Percentiles rank a stretch among this genome's conserved stretches.
phyloP scores from a whole-genome alignment of 1,140 invertebrate species.

The Agraylea sexmaculata region DNA sequence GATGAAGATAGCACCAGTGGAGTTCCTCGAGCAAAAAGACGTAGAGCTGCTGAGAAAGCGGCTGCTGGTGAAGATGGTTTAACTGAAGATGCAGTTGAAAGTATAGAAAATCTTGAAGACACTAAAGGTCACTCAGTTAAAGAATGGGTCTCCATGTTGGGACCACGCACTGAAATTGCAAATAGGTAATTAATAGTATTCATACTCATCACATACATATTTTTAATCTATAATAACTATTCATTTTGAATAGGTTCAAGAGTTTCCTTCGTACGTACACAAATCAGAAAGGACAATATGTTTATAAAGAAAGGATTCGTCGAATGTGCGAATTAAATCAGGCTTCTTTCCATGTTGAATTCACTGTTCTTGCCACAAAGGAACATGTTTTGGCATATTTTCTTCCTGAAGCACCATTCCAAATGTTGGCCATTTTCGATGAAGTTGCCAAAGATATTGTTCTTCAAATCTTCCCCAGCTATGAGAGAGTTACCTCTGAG shows the following conservation, averaged over 20 bases:
- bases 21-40: slow-evolving; percentile 59
- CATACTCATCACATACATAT: neutral
- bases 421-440: slow-evolving; percentile 94
- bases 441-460: slow-evolving; percentile 92
- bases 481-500: slow-evolving; percentile 85
- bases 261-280: slow-evolving; percentile 87
- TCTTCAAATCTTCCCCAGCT: slow-evolving; percentile 88
- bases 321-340: slow-evolving; percentile 90
- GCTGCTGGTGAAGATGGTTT: slow-evolving; percentile 56
- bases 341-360: slow-evolving; percentile 89
- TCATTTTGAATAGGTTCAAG: slow-evolving; percentile 54
- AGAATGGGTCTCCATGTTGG: slow-evolving; percentile 94
- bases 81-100: slow-evolving; percentile 76
- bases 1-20: slow-evolving; percentile 47
- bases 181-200: slow-evolving; percentile 52
- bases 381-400: slow-evolving; percentile 94
- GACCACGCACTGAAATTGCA: slow-evolving; percentile 90
- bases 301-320: slow-evolving; percentile 88
- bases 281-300: slow-evolving; percentile 74
- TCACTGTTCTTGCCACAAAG: slow-evolving; percentile 75
- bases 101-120: slow-evolving; percentile 96
- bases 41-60: slow-evolving; percentile 73
- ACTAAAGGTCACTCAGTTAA: slow-evolving; percentile 81
- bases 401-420: slow-evolving; percentile 89
- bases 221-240: neutral